Evolutionary conservation across 2,888 invertebrate species (phyloP), one percentile per base, ranked within the genome.

Genomic region (Brassicogethes aeneus): DNA sequence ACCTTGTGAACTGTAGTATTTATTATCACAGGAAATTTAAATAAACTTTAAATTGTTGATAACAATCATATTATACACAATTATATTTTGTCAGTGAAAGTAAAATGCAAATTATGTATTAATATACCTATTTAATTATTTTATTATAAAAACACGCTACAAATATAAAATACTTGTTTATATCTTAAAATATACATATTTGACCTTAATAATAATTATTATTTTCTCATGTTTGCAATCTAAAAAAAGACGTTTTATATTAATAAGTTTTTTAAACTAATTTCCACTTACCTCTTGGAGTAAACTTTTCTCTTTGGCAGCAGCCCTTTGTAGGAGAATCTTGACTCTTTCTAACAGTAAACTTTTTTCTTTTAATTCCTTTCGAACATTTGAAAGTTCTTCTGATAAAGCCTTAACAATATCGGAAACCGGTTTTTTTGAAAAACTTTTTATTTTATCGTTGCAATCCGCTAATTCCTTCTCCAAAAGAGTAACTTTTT

Each of bases 291-390:
- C 77, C 62, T 78, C 76, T 51, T 78, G 76, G 16, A 77, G 67
- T 30, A 82, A 64, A 10, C 71, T 66, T 53, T 79, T 80, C 53
- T 82, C 82, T 54, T 79, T 79, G 7, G 72, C 68, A 1, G 80
- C 80, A 3, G 81, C 80, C 38, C 76, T 69, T 31, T 79, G 75
- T 37, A 82, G 55, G 36, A 82, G 61, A 8, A 75, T 69, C 62
- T 82, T 82, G 1, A 81, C 79, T 60, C 76, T 80, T 48, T 76
- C 74, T 45, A 82, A 55, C 15, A 82, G 63, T 45, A 76, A 72
- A 1, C 74, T 70, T 56, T 82, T 82, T 36, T 77, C 74, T 16
- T 64, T 56, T 8, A 82, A 59, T 53, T 80, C 77, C 13, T 71
- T 70, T 52, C 70, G 75, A 3, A 80, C 66, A 30, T 68, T 57